Conservation (phyloP, 1,140 invertebrate species). For the Cydia splendana region DNA sequence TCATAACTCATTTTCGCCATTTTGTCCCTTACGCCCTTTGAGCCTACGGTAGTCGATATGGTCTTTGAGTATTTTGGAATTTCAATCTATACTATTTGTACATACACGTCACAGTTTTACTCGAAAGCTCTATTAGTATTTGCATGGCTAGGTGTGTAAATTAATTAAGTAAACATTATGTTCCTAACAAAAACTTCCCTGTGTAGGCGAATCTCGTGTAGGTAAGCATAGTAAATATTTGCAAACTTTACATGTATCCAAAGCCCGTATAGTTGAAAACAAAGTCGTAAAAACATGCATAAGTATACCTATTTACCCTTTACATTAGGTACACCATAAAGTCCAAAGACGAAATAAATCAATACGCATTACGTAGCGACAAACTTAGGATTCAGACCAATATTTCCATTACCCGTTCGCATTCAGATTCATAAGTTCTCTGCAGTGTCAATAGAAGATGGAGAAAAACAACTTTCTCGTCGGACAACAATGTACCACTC, state of each 20-base stretch:
- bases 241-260: not conserved
- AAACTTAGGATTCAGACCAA: constrained; percentile 12
- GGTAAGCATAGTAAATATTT: not conserved
- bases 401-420: constrained; percentile 18
- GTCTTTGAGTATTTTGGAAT: too few species aligned
- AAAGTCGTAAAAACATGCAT: constrained; percentile 14
- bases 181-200: too few species aligned
- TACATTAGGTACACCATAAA: not conserved
- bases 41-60: too few species aligned
- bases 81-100: too few species aligned
- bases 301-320: not conserved
- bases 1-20: too few species aligned
- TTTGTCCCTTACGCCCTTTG: too few species aligned
- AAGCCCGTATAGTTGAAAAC: constrained; percentile 9
- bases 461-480: constrained; percentile 33
- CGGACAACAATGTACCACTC: constrained; percentile 41
- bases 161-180: too few species aligned
- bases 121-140: too few species aligned
- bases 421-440: constrained; percentile 10
- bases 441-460: constrained; percentile 17
- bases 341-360: not conserved
- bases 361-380: not conserved
- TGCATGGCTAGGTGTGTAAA: too few species aligned
- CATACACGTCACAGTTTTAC: too few species aligned
- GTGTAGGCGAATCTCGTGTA: too few species aligned